phyloP scores from a whole-genome alignment of 2,113 vertebrate genomes.

The Nettapus auritus region DNA sequence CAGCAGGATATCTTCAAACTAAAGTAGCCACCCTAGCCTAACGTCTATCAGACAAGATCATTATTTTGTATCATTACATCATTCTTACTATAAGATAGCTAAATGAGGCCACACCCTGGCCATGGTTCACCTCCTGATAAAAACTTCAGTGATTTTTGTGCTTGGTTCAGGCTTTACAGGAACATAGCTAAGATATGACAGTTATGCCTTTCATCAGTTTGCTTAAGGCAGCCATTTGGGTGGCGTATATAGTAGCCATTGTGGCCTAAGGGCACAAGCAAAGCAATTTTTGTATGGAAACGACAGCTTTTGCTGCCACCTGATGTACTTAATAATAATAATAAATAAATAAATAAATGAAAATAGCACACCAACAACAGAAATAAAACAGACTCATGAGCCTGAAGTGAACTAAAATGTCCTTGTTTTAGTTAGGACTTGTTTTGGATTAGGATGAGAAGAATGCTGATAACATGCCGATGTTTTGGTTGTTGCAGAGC shows the following conservation, averaged over 20 bases:
- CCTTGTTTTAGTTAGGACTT: too few relatives aligned
- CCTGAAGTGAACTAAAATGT: neutral
- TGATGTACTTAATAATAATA: too few relatives aligned
- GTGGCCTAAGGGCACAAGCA: neutral
- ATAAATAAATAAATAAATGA: too few relatives aligned
- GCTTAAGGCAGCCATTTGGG: neutral
- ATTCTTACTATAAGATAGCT: neutral
- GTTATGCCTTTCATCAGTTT: neutral
- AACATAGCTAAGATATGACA: neutral
- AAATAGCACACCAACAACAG: neutral
- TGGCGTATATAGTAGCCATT: neutral
- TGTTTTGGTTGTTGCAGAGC: too few relatives aligned
- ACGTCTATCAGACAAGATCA: neutral
- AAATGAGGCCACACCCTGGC: constrained; percentile 14
- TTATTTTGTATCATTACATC: neutral
- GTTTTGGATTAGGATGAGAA: too few relatives aligned
- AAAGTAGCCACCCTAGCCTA: neutral
- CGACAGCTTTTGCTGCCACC: neutral
- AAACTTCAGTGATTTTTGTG: neutral
- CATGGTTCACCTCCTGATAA: neutral
- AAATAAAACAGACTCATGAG: neutral
- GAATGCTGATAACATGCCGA: too few relatives aligned
- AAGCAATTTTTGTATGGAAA: neutral
- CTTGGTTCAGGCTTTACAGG: neutral
- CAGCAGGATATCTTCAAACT: neutral